Conservation (phyloP, 1,140 invertebrate species). For the Onthophagus taurus region DNA sequence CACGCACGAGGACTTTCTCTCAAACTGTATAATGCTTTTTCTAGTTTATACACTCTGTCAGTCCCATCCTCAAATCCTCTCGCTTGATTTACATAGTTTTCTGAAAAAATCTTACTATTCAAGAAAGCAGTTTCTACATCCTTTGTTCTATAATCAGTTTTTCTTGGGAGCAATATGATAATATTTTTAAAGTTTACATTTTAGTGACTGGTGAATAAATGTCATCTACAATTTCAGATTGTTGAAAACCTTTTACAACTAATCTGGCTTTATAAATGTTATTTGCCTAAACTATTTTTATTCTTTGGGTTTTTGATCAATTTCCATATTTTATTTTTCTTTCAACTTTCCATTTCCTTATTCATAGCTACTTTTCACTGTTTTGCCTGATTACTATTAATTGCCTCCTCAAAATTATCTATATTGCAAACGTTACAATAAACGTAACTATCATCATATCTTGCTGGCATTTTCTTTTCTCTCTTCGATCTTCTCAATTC, state of each 20-base stretch:
- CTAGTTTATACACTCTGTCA: not conserved
- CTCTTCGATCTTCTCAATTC: not conserved
- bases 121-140: constrained; percentile 40
- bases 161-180: constrained; percentile 10
- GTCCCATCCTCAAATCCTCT: constrained; percentile 15
- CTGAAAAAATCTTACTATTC: constrained; percentile 33
- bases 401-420: constrained; percentile 10
- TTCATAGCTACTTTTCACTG: no score
- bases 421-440: not conserved
- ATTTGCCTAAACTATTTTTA: constrained; percentile 20
- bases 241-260: constrained; percentile 36
- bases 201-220: constrained; percentile 11
- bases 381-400: no score
- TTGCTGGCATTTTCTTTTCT: no score
- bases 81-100: constrained; percentile 36
- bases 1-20: not conserved
- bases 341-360: constrained; percentile 24
- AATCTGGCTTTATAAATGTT: constrained; percentile 36
- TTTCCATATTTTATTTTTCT: constrained; percentile 26
- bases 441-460: not conserved
- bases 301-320: constrained; percentile 25
- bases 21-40: constrained; percentile 8
- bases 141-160: constrained; percentile 9
- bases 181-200: constrained; percentile 15
- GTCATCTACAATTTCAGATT: constrained; percentile 17